Percentiles rank a stretch among this genome's conserved stretches.
Conservation (phyloP, 2,113 vertebrate species). For the Danionella cerebrum region DNA sequence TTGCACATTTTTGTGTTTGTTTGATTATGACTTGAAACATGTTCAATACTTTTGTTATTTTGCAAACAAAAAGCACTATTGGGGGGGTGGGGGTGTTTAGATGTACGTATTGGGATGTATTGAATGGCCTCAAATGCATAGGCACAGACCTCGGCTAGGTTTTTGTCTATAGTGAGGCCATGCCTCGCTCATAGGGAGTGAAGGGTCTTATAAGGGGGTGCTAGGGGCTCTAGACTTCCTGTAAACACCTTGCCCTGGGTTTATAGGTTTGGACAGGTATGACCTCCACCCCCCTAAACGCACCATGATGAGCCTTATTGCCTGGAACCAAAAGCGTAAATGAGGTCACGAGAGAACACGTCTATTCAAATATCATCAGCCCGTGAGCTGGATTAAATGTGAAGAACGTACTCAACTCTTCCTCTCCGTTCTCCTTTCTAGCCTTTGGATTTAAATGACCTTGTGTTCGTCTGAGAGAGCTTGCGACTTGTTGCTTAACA, state of each 20-base stretch:
- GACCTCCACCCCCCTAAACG: not conserved
- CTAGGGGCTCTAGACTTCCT: slow-evolving; percentile 1
- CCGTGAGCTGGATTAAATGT: not conserved
- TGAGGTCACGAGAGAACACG: not conserved
- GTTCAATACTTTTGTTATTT: too few relatives aligned
- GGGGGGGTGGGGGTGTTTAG: too few relatives aligned
- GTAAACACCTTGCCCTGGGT: not conserved
- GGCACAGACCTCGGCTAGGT: too few relatives aligned
- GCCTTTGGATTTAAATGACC: not conserved
- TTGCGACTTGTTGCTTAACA: not conserved
- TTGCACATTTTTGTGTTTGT: too few relatives aligned
- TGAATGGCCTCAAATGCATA: too few relatives aligned
- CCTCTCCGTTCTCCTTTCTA: not conserved
- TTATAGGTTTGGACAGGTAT: slow-evolving; percentile 29
- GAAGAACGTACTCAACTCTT: not conserved
- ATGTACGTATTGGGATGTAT: too few relatives aligned
- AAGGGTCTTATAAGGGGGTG: not conserved
- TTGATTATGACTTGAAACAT: too few relatives aligned
- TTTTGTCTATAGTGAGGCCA: too few relatives aligned
- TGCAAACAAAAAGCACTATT: too few relatives aligned
- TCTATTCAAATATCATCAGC: not conserved
- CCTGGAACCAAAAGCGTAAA: not conserved
- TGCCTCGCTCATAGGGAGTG: not conserved
- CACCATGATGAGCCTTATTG: not conserved
- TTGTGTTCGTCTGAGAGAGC: not conserved